Base-by-base conservation (phyloP, 2,797 vertebrate genomes). In the Chanos chanos region DNA sequence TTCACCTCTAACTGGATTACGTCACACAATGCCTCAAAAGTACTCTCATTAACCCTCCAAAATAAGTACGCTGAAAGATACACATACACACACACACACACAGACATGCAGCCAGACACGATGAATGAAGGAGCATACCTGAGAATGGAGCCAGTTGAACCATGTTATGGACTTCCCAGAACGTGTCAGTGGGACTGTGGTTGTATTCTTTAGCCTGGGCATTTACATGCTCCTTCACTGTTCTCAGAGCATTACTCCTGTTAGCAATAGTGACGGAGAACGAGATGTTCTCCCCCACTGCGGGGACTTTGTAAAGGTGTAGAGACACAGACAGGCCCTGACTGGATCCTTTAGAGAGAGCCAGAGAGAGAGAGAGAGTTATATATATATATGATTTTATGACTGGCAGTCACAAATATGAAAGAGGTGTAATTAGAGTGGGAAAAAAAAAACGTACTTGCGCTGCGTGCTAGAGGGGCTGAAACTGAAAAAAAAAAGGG, bases 171-270 rank as follows among this genome's bases (percentile, higher is more conserved):
- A 62, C 72, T 69, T 92, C 88, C 92, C 92, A 94, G 81, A 94
- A 89, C 8, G 87, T 83, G 3, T 81, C 73, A 0, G 76, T 75
- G 2, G 90, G 90, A 24, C 71, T 86, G 66, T 81, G 28, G 55
- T 90, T 78, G 58, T 94, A 93, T 54, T 87, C 73, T 70, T 95
- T 86, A 15, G 81, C 81, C 81, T 94, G 92, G 36, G 91, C 91
- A 3, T 93, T 93, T 44, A 92, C 15, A 18, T 90, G 85, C 53
- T 95, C 65, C 61, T 77, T 91, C 60, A 97, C 66, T 33, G 63
- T 81, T 77, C 92, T 85, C 28, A 57, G 50, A 37, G 75, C 66
- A 1, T 9, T 48, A 3, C 83, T 82, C 66, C 75, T 70, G 78
- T 96, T 98, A 60, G 61, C 68, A 54, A 92, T 71, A 48, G 83